phyloP scores from a whole-genome alignment of 1,140 invertebrate species.

The Zaprionus inermis region DNA sequence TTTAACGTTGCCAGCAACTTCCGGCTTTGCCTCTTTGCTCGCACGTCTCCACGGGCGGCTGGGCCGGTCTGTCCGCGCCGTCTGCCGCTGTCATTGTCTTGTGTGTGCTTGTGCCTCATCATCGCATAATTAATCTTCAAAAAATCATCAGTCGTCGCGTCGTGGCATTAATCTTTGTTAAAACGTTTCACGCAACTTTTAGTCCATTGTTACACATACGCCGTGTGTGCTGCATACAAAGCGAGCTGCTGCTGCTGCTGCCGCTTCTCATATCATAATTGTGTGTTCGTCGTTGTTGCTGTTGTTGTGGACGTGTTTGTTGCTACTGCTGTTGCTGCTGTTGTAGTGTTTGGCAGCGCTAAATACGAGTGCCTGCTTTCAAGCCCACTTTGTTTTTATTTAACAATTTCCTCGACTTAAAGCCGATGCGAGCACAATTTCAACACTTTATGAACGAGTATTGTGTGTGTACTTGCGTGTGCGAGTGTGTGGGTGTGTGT shows the following conservation, averaged over 20 bases:
- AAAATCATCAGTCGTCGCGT: constrained; percentile 83
- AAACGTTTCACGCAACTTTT: constrained; percentile 83
- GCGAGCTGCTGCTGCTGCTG: constrained; percentile 26
- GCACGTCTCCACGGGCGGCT: constrained; percentile 48
- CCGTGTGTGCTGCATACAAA: constrained; percentile 73
- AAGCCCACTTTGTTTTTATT: constrained; percentile 77
- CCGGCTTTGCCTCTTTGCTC: constrained; percentile 53
- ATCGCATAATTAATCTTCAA: constrained; percentile 84
- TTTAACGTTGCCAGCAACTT: constrained; percentile 75
- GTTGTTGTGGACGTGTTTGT: constrained; percentile 14
- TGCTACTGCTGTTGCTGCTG: constrained; percentile 18
- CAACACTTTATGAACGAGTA: constrained; percentile 54
- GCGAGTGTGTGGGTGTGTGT: background rate
- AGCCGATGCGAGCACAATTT: constrained; percentile 57
- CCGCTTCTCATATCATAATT: constrained; percentile 63
- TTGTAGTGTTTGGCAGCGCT: constrained; percentile 50
- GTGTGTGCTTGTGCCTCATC: constrained; percentile 73
- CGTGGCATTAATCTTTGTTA: constrained; percentile 83
- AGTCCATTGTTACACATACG: constrained; percentile 81
- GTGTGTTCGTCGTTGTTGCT: constrained; percentile 28
- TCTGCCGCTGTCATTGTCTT: constrained; percentile 69
- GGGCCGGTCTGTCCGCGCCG: constrained; percentile 25
- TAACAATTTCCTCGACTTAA: constrained; percentile 78
- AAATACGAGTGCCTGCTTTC: constrained; percentile 65
- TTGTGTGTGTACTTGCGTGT: background rate